phyloP scores from a whole-genome alignment of 1,140 invertebrate species.

The Zophobas morio region DNA sequence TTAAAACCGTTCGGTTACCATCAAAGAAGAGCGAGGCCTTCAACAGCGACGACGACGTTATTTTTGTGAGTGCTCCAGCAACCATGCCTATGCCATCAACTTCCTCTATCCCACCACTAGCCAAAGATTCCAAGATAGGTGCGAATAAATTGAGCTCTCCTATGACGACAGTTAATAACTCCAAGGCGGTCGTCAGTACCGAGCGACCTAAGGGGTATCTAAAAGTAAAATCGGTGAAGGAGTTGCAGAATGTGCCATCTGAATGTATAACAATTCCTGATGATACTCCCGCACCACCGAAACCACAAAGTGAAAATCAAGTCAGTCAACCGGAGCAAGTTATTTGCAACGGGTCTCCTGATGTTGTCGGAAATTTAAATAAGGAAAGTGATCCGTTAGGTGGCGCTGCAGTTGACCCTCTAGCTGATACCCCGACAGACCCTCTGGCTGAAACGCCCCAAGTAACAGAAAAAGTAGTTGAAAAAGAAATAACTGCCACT shows the following conservation, averaged over 20 bases:
- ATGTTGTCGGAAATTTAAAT: background rate
- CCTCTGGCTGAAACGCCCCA: background rate
- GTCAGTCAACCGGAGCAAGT: background rate
- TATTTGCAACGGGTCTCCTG: background rate
- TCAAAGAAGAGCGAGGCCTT: slow-evolving; percentile 34
- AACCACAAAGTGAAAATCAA: background rate
- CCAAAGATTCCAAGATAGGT: background rate
- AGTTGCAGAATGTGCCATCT: slow-evolving; percentile 58
- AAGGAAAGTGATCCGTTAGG: background rate
- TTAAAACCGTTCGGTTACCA: slow-evolving; percentile 60
- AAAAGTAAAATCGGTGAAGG: slow-evolving; percentile 59
- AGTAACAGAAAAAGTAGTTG: background rate
- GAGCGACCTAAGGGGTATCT: slow-evolving; percentile 37
- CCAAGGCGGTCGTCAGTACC: background rate
- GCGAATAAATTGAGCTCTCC: slow-evolving; percentile 6
- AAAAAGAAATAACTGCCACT: slow-evolving; percentile 9
- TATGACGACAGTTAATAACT: background rate
- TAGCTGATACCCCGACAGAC: background rate
- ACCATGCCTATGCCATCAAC: slow-evolving; percentile 20
- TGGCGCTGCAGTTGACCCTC: background rate
- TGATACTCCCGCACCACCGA: slow-evolving; percentile 45
- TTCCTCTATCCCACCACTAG: background rate
- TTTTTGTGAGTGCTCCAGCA: slow-evolving; percentile 56
- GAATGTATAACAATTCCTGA: slow-evolving; percentile 64
- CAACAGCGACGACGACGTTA: slow-evolving; percentile 62